Evolutionary conservation across 2,113 vertebrate genomes (phyloP), one percentile per base, ranked within the genome.

Genomic region (Ibidorhyncha struthersii): DNA sequence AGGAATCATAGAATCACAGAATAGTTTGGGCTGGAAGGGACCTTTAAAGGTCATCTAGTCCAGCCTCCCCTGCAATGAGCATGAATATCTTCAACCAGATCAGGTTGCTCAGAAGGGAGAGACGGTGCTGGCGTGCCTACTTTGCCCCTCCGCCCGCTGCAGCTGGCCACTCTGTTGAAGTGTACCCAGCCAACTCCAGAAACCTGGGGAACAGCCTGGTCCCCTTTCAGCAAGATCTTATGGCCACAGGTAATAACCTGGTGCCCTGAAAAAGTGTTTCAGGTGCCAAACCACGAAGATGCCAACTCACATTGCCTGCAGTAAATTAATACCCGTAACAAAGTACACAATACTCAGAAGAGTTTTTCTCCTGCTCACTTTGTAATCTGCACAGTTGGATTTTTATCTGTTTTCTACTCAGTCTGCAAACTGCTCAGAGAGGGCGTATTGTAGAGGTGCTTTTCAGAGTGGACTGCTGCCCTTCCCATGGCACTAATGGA

Each of bases 71-170:
- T 40, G 25, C 41, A 45, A 34, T 23, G 7, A 66, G 41, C 7
- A 40, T 36, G 25, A 16, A 27, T 7, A 66, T 45, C 13, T 45
- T 66, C 41, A 34, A 45, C 20, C 22, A 23, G 29, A 66, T 66
- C 13, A 45, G 41, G 30, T 23, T 45, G 63, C 41, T 45, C 63
- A 45, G 55, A 73, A 83, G 14, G 8, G 65, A 41, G 21, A 55
- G 11, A 23, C 0, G 6, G 41, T 23, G 49, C 43, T 5, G 1
- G 11, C 1, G 0, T 40, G 40, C 36, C 27, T 3, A 1, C 36
- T n/a, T 29, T 45, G 38, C 30, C 30, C n/a, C 70, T 34, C 34
- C 0, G 0, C 12, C 41, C 6, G 3, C 52, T 41, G 53, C 53
- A 65, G 50, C 50, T 10, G 16, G 20, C 15, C 3, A 15, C 58